Evolutionary conservation across 2,113 vertebrate genomes (phyloP), one percentile per base, ranked within the genome.

Genomic region (Phaethornis superciliosus): DNA sequence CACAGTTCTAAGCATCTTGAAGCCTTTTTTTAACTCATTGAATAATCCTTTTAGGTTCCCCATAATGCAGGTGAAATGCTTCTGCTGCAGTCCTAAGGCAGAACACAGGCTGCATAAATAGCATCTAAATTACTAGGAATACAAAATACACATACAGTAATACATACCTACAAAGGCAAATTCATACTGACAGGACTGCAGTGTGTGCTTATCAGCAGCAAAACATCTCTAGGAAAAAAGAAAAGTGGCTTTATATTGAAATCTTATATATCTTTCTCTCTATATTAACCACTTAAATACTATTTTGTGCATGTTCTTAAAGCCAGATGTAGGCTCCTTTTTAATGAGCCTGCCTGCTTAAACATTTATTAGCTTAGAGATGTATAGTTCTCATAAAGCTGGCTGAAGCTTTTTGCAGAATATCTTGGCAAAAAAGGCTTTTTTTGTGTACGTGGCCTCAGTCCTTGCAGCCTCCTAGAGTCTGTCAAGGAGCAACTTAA

Each of bases 401-500:
- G 92, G 86, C 90, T 92, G 88, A 88, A 92, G 93, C 82, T 77
- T 82, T 94, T 69, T 91, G 55, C 55, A 56, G 55, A 56, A n/a
- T 56, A 56, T 56, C 30, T 56, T 56, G 32, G 18, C 30, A n/a
- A 56, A 56, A 56, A 56, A 56, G 28, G 28, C 27, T 32, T 32
- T 56, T 56, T 58, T 58, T 96, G 94, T 96, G 85, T 95, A 94
- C 93, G 85, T 88, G 95, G 94, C 91, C 92, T 96, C 89, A 92
- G 95, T 93, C 94, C 94, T 95, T 93, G 81, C 94, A 96, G 65
- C 94, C 95, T 96, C 96, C 96, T 94, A 95, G 93, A 96, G 96
- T 94, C 95, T 95, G 96, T 96, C 95, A 96, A 97, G 96, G 97
- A 85, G 74, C 93, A 97, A 97, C 97, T 97, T 97, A 98, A 97